phyloP scores from a whole-genome alignment of 1,140 invertebrate genomes.

The Chironomus striatipennis region DNA sequence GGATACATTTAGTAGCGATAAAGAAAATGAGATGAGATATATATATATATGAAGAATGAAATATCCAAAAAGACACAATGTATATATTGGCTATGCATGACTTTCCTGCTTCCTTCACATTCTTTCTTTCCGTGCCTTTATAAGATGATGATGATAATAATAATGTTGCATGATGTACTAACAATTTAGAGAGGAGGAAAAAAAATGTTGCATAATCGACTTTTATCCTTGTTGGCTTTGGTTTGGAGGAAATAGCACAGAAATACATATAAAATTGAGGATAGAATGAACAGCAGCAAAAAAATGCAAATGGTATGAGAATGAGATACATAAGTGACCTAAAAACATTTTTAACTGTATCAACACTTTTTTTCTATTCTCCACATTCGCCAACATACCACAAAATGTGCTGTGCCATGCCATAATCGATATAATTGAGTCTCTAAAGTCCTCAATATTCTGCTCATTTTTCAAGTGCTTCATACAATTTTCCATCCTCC shows the following conservation, averaged over 20 bases:
- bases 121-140: background rate
- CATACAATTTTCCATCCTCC: background rate
- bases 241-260: no score
- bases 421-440: conserved; percentile 9
- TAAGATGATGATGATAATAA: background rate
- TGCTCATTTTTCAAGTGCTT: background rate
- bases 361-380: background rate
- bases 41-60: background rate
- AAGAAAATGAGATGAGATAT: background rate
- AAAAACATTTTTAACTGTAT: conserved; percentile 5
- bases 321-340: background rate
- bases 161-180: background rate
- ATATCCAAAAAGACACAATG: no score
- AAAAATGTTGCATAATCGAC: conserved; percentile 3
- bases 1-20: background rate
- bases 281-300: no score
- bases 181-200: background rate
- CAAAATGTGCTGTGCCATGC: background rate
- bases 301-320: no score
- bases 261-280: no score
- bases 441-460: conserved; percentile 12
- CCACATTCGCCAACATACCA: conserved; percentile 5
- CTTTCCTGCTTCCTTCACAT: background rate
- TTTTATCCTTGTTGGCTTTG: background rate
- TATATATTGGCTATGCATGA: background rate